Conservation (phyloP, 1,140 invertebrate genomes). For the Teleogryllus occipitalis region DNA sequence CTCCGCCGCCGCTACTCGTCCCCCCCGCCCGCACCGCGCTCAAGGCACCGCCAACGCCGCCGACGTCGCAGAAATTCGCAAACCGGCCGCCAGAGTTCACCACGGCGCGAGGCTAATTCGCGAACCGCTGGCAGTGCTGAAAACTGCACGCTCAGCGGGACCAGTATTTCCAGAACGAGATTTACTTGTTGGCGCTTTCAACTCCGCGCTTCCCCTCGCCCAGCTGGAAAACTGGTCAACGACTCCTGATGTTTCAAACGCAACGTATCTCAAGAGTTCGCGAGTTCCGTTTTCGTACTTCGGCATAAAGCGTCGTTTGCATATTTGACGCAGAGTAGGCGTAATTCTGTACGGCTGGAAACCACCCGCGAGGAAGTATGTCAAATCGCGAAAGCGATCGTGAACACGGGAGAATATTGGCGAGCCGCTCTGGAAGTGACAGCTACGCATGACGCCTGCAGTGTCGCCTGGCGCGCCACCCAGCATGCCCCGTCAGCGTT, state of each 20-base stretch:
- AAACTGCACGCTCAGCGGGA: background rate
- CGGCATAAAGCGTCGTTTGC: background rate
- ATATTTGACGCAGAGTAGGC: background rate
- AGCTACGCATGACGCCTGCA: background rate
- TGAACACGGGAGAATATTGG: background rate
- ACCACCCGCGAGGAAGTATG: background rate
- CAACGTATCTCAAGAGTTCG: background rate
- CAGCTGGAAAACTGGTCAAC: background rate
- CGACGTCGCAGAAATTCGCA: background rate
- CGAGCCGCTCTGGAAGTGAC: background rate
- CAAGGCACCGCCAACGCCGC: too few species aligned
- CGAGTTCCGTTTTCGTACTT: background rate
- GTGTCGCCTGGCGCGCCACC: background rate
- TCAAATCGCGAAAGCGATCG: background rate
- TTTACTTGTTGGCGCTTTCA: background rate
- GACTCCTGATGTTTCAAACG: background rate
- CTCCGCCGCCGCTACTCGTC: too few species aligned
- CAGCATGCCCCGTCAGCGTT: background rate
- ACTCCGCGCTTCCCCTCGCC: background rate
- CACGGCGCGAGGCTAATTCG: constrained; percentile 2
- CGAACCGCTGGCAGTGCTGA: background rate
- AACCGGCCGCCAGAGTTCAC: background rate
- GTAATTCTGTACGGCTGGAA: background rate
- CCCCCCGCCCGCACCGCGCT: too few species aligned
- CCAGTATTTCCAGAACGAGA: constrained; percentile 3